Base-by-base conservation (phyloP, 2,888 invertebrate genomes). In the Amphimallon solstitiale region DNA sequence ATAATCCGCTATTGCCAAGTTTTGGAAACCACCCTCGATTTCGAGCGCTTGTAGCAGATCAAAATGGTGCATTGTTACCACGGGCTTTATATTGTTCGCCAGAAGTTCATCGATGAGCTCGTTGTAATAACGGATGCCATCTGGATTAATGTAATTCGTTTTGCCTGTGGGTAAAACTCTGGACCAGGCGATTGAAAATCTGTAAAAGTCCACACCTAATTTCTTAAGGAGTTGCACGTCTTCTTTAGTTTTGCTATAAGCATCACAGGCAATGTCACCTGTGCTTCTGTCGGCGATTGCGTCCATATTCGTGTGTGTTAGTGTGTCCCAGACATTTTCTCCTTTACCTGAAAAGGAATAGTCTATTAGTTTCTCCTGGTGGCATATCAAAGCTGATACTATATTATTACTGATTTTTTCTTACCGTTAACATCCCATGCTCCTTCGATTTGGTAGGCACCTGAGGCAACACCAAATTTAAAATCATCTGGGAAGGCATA, bases 61-160 rank as follows among this genome's bases (percentile, higher is more conserved):
- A 87, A 88, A 89, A 74, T 90, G 89, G 80, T 88, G 89, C 77
- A 89, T 81, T 0, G 88, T 89, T 9, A 87, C 84, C 46, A 87
- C 73, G 0, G 90, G 89, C 59, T 80, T 74, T 63, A 92, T 88
- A 9, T 82, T 82, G 61, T 85, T 81, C 1, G 74, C 80, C 0
- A 82, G 68, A 3, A 92, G 80, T 70, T 85, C 86, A 45, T 87
- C 80, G 9, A 91, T 83, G 19, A 92, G 76, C 45, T 85, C 81
- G 60, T 84, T 85, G 80, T 91, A 92, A 79, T 89, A 90, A 46
- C 82, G 77, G 29, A 92, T 79, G 1, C 89, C 91, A 2, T 78
- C 80, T 63, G 86, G 83, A 77, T 90, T 90, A 46, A 90, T 80
- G 63, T 75, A 81, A 79, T 86, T 85, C 68, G 82, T 79, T 6